These are phyloP conservation scores for Aradophagus sp. DNA, from an alignment of 1,140 invertebrate genomes.

Conservation along the genomic window DNA sequence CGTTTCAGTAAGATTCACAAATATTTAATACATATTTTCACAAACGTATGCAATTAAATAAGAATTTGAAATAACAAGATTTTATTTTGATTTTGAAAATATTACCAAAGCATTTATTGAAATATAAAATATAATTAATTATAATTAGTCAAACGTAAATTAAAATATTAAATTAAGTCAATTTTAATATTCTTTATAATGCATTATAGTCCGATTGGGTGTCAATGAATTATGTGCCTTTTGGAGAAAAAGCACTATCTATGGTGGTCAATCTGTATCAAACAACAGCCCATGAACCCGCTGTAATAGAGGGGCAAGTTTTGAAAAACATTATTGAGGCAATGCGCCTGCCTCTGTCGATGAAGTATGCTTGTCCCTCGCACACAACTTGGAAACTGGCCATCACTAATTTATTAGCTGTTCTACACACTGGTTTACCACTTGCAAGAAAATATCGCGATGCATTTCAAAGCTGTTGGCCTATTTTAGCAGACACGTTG, in stretches of 20 bases:
- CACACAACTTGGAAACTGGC: slow-evolving; percentile 91
- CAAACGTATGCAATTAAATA: too few species aligned
- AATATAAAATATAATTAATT: too few species aligned
- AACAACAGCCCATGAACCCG: slow-evolving; percentile 83
- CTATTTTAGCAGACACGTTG: slow-evolving; percentile 86
- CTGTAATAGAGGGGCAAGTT: slow-evolving; percentile 85
- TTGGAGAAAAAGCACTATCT: slow-evolving; percentile 88
- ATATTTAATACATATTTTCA: too few species aligned
- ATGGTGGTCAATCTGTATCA: slow-evolving; percentile 90
- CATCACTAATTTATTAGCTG: slow-evolving; percentile 84
- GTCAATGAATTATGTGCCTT: slow-evolving; percentile 91
- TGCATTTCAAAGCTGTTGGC: slow-evolving; percentile 86
- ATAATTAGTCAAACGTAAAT: too few species aligned
- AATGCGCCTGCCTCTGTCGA: slow-evolving; percentile 82
- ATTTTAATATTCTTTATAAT: too few species aligned
- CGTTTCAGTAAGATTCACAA: slow-evolving; percentile 62
- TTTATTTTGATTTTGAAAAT: slow-evolving; percentile 16
- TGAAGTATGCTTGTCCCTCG: slow-evolving; percentile 89
- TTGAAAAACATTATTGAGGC: slow-evolving; percentile 86
- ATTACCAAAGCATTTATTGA: too few species aligned
- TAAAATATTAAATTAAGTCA: too few species aligned
- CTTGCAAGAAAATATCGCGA: slow-evolving; percentile 86
- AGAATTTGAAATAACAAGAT: too few species aligned
- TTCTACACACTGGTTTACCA: slow-evolving; percentile 90
- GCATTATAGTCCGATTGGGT: slow-evolving; percentile 81